Conservation (phyloP, 2,888 invertebrate genomes). For the Lasioglossum oenotherae region DNA sequence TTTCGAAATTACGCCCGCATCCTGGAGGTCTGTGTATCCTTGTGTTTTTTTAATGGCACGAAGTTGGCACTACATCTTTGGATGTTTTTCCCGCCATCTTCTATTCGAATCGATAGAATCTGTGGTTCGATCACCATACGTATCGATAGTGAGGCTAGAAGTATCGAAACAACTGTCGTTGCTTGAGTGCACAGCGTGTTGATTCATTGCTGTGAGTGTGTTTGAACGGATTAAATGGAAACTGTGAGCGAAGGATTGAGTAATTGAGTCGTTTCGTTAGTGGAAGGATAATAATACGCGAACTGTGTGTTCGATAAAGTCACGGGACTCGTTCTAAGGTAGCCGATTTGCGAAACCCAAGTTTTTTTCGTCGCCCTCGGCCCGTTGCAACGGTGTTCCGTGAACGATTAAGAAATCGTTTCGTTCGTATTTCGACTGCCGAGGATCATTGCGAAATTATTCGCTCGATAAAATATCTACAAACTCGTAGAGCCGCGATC, state of each 20-base stretch:
- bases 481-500: background rate
- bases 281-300: background rate
- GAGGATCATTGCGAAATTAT: background rate
- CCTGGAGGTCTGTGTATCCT: background rate
- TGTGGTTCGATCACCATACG: background rate
- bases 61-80: background rate
- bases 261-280: background rate
- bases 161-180: background rate
- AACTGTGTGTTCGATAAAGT: constrained; percentile 1
- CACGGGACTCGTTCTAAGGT: background rate
- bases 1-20: background rate
- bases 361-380: background rate
- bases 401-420: constrained; percentile 6
- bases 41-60: background rate
- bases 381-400: background rate
- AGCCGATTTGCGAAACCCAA: constrained; percentile 5
- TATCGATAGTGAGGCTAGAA: background rate
- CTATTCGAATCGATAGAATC: background rate
- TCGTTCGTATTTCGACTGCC: background rate
- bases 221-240: background rate
- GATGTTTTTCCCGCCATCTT: background rate
- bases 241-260: background rate
- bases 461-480: background rate
- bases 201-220: background rate
- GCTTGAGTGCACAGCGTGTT: background rate